phyloP scores from a whole-genome alignment of 1,140 invertebrate species.

The Drosophila oshimai region DNA sequence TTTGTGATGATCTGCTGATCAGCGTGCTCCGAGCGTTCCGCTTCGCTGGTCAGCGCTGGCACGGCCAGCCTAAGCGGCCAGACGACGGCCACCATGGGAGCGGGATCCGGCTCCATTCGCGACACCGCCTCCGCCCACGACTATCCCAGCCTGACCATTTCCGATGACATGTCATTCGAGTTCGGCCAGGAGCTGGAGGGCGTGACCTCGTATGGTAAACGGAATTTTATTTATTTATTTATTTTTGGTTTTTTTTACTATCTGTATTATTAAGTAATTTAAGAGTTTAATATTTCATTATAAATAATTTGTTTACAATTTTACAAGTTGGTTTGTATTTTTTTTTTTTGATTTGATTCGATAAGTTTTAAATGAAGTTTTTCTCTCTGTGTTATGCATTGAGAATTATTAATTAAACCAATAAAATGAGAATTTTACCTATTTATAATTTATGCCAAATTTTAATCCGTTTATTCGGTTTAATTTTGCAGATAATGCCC shows the following conservation, averaged over 20 bases:
- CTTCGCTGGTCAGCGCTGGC: conserved; percentile 73
- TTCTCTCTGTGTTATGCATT: no score
- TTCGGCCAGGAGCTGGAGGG: conserved; percentile 74
- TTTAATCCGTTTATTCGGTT: neutral
- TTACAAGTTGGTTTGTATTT: neutral
- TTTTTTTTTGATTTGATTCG: neutral
- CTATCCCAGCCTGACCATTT: conserved; percentile 78
- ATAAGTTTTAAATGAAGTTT: neutral
- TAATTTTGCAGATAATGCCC: conserved; percentile 70
- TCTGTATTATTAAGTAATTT: no score
- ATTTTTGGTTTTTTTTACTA: neutral
- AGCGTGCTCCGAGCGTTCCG: conserved; percentile 82
- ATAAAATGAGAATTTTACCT: neutral
- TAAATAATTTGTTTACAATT: no score
- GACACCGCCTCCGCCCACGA: conserved; percentile 74
- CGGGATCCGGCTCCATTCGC: conserved; percentile 49
- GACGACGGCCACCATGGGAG: conserved; percentile 57
- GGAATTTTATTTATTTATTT: conserved; percentile 1
- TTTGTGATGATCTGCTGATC: conserved; percentile 4
- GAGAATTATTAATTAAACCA: no score
- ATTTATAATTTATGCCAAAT: no score
- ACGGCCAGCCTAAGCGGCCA: conserved; percentile 74
- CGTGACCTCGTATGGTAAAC: conserved; percentile 76
- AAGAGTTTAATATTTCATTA: no score
- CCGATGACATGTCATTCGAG: conserved; percentile 81